These are phyloP conservation scores for Pinna nobilis DNA, from an alignment of 1,140 invertebrate species.

Conservation along the genomic window DNA sequence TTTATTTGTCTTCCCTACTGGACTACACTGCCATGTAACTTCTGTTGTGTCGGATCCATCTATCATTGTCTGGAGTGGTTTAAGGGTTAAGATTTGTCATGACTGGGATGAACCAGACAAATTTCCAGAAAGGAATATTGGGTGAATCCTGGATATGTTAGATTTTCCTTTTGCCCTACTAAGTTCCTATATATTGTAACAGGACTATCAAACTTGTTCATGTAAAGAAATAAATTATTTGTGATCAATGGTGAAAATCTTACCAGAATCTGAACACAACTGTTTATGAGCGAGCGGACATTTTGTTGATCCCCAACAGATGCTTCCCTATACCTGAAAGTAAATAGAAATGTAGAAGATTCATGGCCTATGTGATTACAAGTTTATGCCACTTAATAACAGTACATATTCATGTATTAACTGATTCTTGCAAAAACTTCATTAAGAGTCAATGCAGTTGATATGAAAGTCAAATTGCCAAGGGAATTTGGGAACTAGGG, in stretches of 20 bases:
- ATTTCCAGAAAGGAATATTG: not conserved
- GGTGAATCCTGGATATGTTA: not conserved
- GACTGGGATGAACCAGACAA: not conserved
- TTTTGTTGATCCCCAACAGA: constrained; percentile 43
- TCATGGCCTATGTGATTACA: not conserved
- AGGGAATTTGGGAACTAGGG: not conserved
- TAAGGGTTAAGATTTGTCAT: no score
- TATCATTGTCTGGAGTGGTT: no score
- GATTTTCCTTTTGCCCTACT: not conserved
- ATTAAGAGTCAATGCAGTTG: not conserved
- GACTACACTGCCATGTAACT: no score
- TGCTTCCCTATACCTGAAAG: constrained; percentile 39
- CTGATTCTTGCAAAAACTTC: not conserved
- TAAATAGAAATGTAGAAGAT: not conserved
- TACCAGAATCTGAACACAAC: constrained; percentile 47
- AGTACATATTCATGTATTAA: not conserved
- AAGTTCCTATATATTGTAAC: not conserved
- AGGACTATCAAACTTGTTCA: not conserved
- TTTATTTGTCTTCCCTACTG: no score
- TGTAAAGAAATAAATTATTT: not conserved
- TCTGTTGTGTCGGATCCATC: no score
- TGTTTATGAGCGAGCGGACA: constrained; percentile 36
- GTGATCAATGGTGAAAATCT: not conserved
- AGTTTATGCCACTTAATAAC: not conserved
- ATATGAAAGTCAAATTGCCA: not conserved